Percentiles rank a stretch among this genome's conserved stretches.
These are phyloP conservation scores for Prochilodus magdalenae DNA, from an alignment of 2,113 vertebrate genomes.

Conservation along the genomic window DNA sequence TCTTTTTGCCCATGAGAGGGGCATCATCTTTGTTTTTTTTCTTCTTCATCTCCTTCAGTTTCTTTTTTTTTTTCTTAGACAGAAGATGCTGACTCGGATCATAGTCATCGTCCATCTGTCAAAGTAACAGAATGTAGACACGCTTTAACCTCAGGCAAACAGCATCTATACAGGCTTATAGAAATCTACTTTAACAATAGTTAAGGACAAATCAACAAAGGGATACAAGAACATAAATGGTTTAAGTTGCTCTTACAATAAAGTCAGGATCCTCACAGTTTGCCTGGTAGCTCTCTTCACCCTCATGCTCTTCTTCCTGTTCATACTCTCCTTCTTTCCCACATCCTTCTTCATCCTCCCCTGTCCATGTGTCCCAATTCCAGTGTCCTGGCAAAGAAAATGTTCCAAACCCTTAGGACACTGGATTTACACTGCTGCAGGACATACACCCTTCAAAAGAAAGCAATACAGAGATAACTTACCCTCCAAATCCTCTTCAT, in stretches of 20 bases:
- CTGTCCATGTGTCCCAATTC: constrained; percentile 90
- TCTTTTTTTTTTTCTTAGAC: constrained; percentile 75
- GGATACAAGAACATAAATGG: too few relatives aligned
- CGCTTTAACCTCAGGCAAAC: neutral
- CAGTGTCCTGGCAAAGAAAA: constrained; percentile 77
- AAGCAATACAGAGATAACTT: constrained; percentile 22
- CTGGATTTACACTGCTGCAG: too few relatives aligned
- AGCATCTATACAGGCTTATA: neutral
- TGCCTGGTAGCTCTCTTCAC: constrained; percentile 43
- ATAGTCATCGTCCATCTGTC: constrained; percentile 90
- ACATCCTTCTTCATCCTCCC: constrained; percentile 62
- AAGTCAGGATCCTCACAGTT: constrained; percentile 88
- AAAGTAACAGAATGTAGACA: neutral
- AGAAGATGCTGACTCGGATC: constrained; percentile 74
- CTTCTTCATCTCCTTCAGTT: constrained; percentile 66
- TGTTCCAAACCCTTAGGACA: too few relatives aligned
- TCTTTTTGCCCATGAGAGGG: constrained; percentile 80
- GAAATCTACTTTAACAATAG: neutral
- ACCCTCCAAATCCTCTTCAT: constrained; percentile 81
- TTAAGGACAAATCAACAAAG: too few relatives aligned
- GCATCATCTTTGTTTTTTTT: constrained; percentile 68
- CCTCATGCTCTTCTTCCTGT: constrained; percentile 34
- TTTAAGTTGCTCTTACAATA: constrained; percentile 68
- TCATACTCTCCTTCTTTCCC: constrained; percentile 51
- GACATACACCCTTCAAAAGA: neutral